A percentile compares a stretch with the other conserved stretches of the same genome.
Evolutionary conservation across 2,797 vertebrate genomes (phyloP).

Genomic region (Pseudotriccus pelzelni): DNA sequence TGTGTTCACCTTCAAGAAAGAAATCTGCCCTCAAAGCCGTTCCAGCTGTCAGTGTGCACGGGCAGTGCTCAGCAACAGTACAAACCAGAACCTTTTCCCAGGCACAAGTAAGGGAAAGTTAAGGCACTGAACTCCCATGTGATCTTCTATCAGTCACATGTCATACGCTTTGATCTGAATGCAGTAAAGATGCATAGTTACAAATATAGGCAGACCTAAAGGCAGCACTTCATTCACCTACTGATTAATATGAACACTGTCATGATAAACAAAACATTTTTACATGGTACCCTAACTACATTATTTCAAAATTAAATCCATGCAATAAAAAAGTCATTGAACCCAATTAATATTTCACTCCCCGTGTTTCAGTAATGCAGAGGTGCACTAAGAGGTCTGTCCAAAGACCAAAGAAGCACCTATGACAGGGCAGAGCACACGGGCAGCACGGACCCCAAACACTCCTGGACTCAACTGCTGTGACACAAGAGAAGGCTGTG

Average conservation of each 20-base stretch:
- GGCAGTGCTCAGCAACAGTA: not conserved
- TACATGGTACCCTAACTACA: not conserved
- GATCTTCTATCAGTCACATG: not conserved
- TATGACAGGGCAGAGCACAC: not conserved
- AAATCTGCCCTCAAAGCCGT: not conserved
- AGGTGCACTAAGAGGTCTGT: not conserved
- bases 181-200: not conserved
- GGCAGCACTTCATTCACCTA: not conserved
- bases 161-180: not conserved
- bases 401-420: not conserved
- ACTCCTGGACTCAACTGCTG: not conserved
- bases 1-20: not conserved
- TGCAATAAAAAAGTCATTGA: not conserved
- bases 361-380: not conserved
- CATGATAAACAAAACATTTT: not conserved
- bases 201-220: not conserved
- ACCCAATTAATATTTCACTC: not conserved
- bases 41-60: accelerated
- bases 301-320: not conserved
- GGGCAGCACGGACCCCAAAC: accelerated
- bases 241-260: not conserved
- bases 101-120: not conserved
- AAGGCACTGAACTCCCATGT: not conserved
- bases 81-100: not conserved
- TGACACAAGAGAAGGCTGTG: accelerated